Conservation (phyloP, 2,888 invertebrate genomes). For the Rosalia funebris region DNA sequence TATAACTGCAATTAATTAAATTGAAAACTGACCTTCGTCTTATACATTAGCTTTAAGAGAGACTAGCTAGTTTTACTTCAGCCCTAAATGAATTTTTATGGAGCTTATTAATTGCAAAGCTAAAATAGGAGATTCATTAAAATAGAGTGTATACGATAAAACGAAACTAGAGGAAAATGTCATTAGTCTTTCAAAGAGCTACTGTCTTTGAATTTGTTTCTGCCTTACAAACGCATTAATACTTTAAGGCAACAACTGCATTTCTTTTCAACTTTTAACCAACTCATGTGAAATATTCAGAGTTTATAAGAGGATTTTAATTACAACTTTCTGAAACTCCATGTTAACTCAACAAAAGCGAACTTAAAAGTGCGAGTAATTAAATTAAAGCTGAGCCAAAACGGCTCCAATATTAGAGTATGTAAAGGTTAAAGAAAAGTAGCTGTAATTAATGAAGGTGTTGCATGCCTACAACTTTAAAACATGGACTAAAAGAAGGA, state of each 20-base stretch:
- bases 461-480: slow-evolving; percentile 13
- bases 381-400: slow-evolving; percentile 12
- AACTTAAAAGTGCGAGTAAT: slow-evolving; percentile 22
- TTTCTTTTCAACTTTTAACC: slow-evolving; percentile 26
- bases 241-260: neutral
- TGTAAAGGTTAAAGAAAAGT: slow-evolving; percentile 3
- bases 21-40: no score
- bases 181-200: slow-evolving; percentile 12
- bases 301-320: slow-evolving; percentile 27
- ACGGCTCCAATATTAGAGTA: slow-evolving; percentile 2
- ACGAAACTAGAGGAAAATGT: no score
- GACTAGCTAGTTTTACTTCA: no score
- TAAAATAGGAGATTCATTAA: no score
- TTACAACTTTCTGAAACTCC: slow-evolving; percentile 15
- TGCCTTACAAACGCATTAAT: slow-evolving; percentile 13
- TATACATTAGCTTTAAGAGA: no score
- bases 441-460: slow-evolving; percentile 19
- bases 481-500: neutral
- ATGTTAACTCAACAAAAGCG: slow-evolving; percentile 21
- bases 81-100: no score
- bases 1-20: no score
- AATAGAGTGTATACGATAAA: no score
- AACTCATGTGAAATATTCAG: slow-evolving; percentile 22
- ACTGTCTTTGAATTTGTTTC: neutral
- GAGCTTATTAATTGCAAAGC: no score